Conservation (phyloP, 2,888 invertebrate species). For the Synergus umbraculus region DNA sequence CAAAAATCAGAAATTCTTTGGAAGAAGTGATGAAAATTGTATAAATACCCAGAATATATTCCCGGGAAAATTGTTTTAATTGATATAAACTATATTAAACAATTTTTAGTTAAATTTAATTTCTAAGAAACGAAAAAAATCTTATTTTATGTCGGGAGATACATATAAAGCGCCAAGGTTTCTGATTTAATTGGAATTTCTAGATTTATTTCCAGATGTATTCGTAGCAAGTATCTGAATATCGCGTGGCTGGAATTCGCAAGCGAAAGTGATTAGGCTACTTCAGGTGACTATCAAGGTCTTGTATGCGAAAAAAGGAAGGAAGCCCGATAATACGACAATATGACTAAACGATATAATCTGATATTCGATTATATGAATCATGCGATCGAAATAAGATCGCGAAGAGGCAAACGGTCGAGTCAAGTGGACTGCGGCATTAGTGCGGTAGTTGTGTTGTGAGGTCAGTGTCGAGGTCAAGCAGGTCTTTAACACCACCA, state of each 20-base stretch:
- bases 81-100: too few relatives aligned
- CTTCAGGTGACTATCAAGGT: not conserved
- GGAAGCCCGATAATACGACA: not conserved
- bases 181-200: not conserved
- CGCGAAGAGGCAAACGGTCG: conserved; percentile 16
- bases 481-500: conserved; percentile 36
- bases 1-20: not conserved
- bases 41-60: too few relatives aligned
- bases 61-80: too few relatives aligned
- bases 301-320: not conserved
- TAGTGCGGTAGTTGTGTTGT: conserved; percentile 15
- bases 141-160: too few relatives aligned
- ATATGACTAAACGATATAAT: too few relatives aligned
- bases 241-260: not conserved
- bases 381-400: conserved; percentile 25
- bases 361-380: not conserved
- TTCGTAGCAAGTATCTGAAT: not conserved
- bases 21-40: too few relatives aligned
- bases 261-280: not conserved
- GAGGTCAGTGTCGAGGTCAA: conserved; percentile 36
- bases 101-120: too few relatives aligned
- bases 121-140: too few relatives aligned
- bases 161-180: not conserved
- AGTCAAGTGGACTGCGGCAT: conserved; percentile 15
- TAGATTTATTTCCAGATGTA: not conserved